Percentiles rank a stretch among this genome's conserved stretches.
These are phyloP conservation scores for Drosophila willistoni DNA, from an alignment of 1,140 invertebrate genomes.

Conservation along the genomic window DNA sequence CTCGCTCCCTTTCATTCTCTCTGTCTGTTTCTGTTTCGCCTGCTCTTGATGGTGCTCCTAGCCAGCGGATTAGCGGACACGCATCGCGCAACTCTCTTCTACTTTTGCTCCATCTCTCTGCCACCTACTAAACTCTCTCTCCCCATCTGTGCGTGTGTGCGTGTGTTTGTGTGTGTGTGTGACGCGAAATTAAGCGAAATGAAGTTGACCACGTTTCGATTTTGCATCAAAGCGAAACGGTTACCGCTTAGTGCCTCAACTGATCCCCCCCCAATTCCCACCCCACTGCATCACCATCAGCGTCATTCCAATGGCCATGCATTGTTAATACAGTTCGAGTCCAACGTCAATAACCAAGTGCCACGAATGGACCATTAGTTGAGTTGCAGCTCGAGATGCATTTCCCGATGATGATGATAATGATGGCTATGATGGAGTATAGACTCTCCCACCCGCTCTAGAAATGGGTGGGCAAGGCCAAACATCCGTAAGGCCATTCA, in stretches of 20 bases:
- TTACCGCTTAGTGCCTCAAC: constrained; percentile 46
- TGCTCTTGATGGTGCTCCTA: neutral
- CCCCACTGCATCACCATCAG: neutral
- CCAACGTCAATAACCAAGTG: constrained; percentile 80
- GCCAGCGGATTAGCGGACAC: constrained; percentile 63
- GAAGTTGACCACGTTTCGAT: constrained; percentile 81
- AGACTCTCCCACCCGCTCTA: too few relatives aligned
- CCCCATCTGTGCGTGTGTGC: constrained; percentile 5
- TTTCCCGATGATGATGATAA: constrained; percentile 49
- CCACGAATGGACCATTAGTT: constrained; percentile 81
- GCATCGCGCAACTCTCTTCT: constrained; percentile 32
- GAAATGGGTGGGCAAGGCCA: too few relatives aligned
- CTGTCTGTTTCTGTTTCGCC: neutral
- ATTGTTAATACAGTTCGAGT: constrained; percentile 79
- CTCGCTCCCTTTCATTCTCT: neutral
- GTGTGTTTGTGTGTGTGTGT: constrained; percentile 37
- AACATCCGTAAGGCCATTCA: too few relatives aligned
- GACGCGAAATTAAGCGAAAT: constrained; percentile 81
- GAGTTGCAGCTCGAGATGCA: constrained; percentile 59
- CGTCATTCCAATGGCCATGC: constrained; percentile 56
- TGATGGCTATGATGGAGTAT: neutral
- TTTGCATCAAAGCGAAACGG: constrained; percentile 75
- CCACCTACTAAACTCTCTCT: neutral
- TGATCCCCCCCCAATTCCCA: neutral
- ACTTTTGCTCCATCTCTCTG: neutral